These are phyloP conservation scores for Charadrius vociferus DNA, from an alignment of 2,113 vertebrate genomes.

Conservation along the genomic window DNA sequence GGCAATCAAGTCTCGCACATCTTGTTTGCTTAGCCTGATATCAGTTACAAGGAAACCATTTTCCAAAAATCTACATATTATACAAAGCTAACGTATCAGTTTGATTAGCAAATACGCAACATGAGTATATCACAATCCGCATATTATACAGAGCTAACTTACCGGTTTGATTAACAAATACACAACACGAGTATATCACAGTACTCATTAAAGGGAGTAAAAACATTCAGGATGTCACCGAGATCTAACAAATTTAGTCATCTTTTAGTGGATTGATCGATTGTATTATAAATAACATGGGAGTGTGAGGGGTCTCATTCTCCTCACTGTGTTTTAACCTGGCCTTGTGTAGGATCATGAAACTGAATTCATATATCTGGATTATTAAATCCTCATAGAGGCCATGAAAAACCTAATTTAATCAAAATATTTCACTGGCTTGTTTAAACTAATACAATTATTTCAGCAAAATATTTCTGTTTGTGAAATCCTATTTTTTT, in stretches of 20 bases:
- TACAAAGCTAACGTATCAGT: too few species aligned
- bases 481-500: not conserved
- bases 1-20: too few species aligned
- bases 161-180: too few species aligned
- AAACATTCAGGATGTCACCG: not conserved
- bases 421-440: not conserved
- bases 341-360: not conserved
- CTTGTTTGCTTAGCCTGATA: too few species aligned
- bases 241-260: not conserved
- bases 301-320: not conserved
- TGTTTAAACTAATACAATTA: not conserved
- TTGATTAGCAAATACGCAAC: too few species aligned
- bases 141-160: too few species aligned
- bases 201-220: not conserved
- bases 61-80: too few species aligned
- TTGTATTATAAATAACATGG: not conserved
- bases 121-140: too few species aligned
- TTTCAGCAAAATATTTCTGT: not conserved
- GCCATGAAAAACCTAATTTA: not conserved
- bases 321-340: not conserved
- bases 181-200: too few species aligned
- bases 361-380: not conserved
- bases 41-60: too few species aligned
- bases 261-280: not conserved
- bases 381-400: not conserved